Base-by-base conservation (phyloP, 2,113 vertebrate genomes). In the Ctenomys sociabilis region DNA sequence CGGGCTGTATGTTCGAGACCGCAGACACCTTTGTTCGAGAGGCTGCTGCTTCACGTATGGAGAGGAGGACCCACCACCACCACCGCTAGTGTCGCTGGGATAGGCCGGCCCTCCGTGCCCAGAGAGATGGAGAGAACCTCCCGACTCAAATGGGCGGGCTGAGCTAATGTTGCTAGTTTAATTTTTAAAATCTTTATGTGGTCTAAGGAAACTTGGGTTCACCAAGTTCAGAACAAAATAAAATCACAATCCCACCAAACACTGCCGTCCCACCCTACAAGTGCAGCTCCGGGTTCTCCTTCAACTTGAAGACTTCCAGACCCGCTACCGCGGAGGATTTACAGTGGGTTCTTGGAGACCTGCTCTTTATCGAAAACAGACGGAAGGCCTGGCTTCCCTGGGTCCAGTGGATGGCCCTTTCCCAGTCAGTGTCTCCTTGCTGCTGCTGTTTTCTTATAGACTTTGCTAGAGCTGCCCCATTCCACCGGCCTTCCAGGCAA, bases 11-110 rank as follows among this genome's bases (percentile, higher is more conserved):
- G 19, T n/a, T 75, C 3, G 52, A 61, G 35, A 43, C 32, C n/a
- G n/a, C 78, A 5, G 49, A 81, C 93, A 97, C 97, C 94, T 97
- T 97, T 97, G 95, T 97, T 95, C 59, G 0, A 11, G 57, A 94
- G 59, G 45, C 63, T 16, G 73, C 64, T 78, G 90, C 57, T 70
- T 17, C 37, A 8, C 59, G 7, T 28, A 1, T 10, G 30, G 30
- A 11, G 35, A 32, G 30, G 75, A 91, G 28, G 37, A 17, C 54
- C 3, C 17, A 3, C 13, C 52, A 5, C 43, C 49, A 19, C 16
- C 45, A 9, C 49, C 49, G 24, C 22, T 3, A 19, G 77, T 21
- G 77, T 54, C 40, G 40, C 72, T 12, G 28, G 3, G 45, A 5
- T 5, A 28, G 35, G 26, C 13, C 26, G 28, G 43, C 26, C 75